A percentile compares a stretch with the other conserved stretches of the same genome.
phyloP scores from a whole-genome alignment of 1,140 invertebrate genomes.

The Aphelenchoides besseyi region DNA sequence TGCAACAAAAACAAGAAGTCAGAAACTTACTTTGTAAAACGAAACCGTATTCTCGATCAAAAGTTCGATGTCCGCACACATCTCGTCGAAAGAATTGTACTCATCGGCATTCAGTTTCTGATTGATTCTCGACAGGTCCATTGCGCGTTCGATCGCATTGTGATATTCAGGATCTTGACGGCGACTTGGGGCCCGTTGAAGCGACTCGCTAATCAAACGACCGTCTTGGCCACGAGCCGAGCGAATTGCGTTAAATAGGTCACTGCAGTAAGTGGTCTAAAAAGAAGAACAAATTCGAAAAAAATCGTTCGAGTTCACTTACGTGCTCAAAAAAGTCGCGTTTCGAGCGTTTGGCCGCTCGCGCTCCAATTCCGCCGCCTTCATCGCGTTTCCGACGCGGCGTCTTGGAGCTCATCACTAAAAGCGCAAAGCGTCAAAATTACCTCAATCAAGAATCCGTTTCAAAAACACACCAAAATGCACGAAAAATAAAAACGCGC shows the following conservation, averaged over 20 bases:
- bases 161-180: slow-evolving; percentile 67
- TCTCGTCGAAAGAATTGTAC: slow-evolving; percentile 82
- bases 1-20: neutral
- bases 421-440: neutral
- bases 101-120: slow-evolving; percentile 93
- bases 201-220: slow-evolving; percentile 2
- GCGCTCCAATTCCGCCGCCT: neutral
- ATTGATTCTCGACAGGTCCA: slow-evolving; percentile 86
- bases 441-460: neutral
- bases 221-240: slow-evolving; percentile 23
- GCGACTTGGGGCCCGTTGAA: slow-evolving; percentile 20
- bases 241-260: slow-evolving; percentile 25
- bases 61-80: slow-evolving; percentile 79
- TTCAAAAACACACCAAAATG: neutral
- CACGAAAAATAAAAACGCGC: no score
- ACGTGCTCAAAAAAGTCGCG: slow-evolving; percentile 12
- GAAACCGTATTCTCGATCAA: slow-evolving; percentile 85
- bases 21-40: slow-evolving; percentile 75
- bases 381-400: slow-evolving; percentile 12
- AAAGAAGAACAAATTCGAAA: slow-evolving; percentile 18
- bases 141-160: slow-evolving; percentile 77
- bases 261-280: slow-evolving; percentile 9
- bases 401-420: neutral
- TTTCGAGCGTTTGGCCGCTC: slow-evolving; percentile 5
- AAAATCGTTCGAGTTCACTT: neutral